Percentiles rank a stretch among this genome's conserved stretches.
phyloP scores from a whole-genome alignment of 2,113 vertebrate species.

The Mola mola region DNA sequence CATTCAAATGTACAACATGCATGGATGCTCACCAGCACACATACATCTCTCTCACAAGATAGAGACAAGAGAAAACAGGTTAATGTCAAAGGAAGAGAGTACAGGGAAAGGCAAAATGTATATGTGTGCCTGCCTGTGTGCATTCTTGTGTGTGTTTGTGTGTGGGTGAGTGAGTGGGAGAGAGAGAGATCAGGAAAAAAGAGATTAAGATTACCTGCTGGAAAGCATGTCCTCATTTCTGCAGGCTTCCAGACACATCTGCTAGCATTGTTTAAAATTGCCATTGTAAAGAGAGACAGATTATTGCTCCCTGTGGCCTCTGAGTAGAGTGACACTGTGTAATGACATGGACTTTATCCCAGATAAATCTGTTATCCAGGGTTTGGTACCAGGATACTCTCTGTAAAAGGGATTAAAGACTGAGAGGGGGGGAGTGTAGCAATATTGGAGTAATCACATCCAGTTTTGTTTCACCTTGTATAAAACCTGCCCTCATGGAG shows the following conservation, averaged over 20 bases:
- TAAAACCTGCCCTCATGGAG: conserved; percentile 26
- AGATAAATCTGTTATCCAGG: conserved; percentile 77
- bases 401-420: conserved; percentile 65
- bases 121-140: no score
- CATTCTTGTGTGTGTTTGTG: no score
- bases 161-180: no score
- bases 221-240: conserved; percentile 73
- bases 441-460: conserved; percentile 65
- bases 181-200: conserved; percentile 24
- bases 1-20: conserved; percentile 11
- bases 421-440: conserved; percentile 46
- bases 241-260: conserved; percentile 67
- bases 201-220: conserved; percentile 74
- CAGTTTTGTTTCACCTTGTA: conserved; percentile 57
- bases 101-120: conserved; percentile 19
- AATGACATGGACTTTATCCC: conserved; percentile 68
- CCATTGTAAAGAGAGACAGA: conserved; percentile 59
- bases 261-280: conserved; percentile 70
- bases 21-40: conserved; percentile 5
- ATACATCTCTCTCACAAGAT: background rate
- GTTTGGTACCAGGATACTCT: conserved; percentile 63
- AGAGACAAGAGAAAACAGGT: no score
- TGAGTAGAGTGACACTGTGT: conserved; percentile 52
- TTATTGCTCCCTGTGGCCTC: conserved; percentile 61
- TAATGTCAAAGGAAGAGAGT: conserved; percentile 30